Percentiles rank a stretch among this genome's conserved stretches.
These are phyloP conservation scores for Sibirionetta formosa DNA, from an alignment of 2,797 vertebrate species.

Conservation along the genomic window DNA sequence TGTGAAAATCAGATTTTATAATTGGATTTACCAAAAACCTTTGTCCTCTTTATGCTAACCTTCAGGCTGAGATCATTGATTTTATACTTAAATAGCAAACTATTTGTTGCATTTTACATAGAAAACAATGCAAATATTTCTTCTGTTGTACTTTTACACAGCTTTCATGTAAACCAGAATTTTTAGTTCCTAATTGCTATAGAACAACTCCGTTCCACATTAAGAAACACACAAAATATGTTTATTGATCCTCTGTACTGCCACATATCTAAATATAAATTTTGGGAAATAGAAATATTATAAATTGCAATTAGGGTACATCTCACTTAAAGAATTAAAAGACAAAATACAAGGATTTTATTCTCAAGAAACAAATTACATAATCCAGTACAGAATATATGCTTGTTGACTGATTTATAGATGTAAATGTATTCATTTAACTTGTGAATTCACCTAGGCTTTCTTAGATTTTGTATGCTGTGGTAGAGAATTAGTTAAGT, in stretches of 20 bases:
- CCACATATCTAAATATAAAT: background rate
- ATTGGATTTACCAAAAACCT: background rate
- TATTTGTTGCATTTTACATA: background rate
- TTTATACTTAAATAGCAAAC: background rate
- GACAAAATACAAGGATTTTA: background rate
- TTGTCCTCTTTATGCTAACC: background rate
- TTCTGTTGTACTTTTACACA: background rate
- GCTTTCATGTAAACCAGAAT: background rate
- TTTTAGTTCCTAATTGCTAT: background rate
- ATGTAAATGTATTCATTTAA: background rate
- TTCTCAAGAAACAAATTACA: background rate
- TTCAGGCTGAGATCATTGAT: background rate
- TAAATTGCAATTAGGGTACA: background rate
- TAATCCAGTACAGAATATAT: background rate
- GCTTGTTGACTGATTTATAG: background rate
- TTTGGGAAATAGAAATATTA: background rate
- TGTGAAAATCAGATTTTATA: background rate
- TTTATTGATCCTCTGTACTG: no score
- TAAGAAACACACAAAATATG: background rate
- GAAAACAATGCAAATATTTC: background rate
- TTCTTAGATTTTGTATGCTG: background rate
- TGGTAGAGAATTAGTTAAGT: background rate
- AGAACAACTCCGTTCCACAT: background rate
- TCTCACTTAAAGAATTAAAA: background rate
- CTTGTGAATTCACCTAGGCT: rapidly evolving